phyloP scores from a whole-genome alignment of 2,113 vertebrate genomes.

The Antigone vipio region DNA sequence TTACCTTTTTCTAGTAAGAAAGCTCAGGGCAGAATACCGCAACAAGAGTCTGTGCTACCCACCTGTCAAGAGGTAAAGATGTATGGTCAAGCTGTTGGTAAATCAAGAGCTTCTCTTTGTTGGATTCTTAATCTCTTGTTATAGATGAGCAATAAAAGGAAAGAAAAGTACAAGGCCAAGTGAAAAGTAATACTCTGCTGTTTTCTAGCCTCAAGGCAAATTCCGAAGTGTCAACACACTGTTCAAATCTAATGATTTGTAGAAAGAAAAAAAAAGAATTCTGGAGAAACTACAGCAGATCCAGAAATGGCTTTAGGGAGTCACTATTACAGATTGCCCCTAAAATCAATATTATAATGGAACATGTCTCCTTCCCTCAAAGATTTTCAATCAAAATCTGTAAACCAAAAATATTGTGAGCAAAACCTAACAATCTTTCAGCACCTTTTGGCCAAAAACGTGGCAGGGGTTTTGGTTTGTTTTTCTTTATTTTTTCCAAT shows the following conservation, averaged over 20 bases:
- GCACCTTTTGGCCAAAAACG: neutral
- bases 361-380: neutral
- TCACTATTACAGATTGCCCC: neutral
- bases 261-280: neutral
- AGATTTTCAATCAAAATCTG: constrained; percentile 20
- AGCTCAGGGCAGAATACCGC: neutral
- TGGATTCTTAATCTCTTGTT: neutral
- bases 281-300: neutral
- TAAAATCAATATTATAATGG: constrained; percentile 25
- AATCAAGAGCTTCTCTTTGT: neutral
- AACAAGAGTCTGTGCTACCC: neutral
- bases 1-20: neutral
- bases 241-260: constrained; percentile 21
- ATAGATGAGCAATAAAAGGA: neutral
- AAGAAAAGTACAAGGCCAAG: constrained; percentile 7
- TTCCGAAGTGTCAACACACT: neutral
- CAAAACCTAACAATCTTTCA: neutral
- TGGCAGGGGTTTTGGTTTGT: neutral
- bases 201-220: neutral
- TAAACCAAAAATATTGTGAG: neutral
- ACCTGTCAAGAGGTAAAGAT: neutral
- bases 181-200: neutral
- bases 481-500: neutral
- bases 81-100: neutral
- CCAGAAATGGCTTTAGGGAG: constrained; percentile 33